phyloP scores from a whole-genome alignment of 2,888 invertebrate genomes.

The Mellilla xanthometata region DNA sequence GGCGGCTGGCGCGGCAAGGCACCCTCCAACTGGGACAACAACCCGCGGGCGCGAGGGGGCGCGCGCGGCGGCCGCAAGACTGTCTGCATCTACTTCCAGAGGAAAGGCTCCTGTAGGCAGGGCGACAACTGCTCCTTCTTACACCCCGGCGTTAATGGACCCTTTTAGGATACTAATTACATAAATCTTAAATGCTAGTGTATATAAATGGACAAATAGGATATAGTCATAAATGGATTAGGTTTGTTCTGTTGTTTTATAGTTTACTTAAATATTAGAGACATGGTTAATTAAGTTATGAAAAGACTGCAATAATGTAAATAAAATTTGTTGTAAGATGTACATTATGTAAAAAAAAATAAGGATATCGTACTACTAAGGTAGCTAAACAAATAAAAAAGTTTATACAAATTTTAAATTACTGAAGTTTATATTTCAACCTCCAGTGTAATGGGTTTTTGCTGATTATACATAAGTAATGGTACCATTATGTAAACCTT shows the following conservation, averaged over 20 bases:
- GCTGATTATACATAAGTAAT: too few relatives aligned
- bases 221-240: constrained; percentile 9
- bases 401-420: constrained; percentile 1
- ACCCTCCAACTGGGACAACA: constrained; percentile 71
- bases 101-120: constrained; percentile 90
- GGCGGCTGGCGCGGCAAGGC: constrained; percentile 79
- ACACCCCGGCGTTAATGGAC: constrained; percentile 88
- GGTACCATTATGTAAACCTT: too few relatives aligned
- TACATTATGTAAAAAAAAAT: constrained; percentile 20
- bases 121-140: constrained; percentile 92
- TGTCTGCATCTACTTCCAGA: constrained; percentile 90
- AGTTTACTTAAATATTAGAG: constrained; percentile 20
- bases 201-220: background rate
- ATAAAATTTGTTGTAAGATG: constrained; percentile 32
- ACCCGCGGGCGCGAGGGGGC: constrained; percentile 71
- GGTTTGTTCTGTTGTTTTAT: constrained; percentile 23
- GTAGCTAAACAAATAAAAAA: constrained; percentile 10
- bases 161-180: constrained; percentile 50
- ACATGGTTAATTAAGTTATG: constrained; percentile 32
- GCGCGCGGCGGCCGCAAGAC: constrained; percentile 80
- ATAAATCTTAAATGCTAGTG: too few relatives aligned
- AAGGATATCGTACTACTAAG: constrained; percentile 9
- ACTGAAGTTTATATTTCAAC: too few relatives aligned
- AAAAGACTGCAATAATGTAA: constrained; percentile 57
- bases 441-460: too few relatives aligned